These are phyloP conservation scores for Syrphus vitripennis DNA, from an alignment of 2,888 invertebrate genomes.

Conservation along the genomic window DNA sequence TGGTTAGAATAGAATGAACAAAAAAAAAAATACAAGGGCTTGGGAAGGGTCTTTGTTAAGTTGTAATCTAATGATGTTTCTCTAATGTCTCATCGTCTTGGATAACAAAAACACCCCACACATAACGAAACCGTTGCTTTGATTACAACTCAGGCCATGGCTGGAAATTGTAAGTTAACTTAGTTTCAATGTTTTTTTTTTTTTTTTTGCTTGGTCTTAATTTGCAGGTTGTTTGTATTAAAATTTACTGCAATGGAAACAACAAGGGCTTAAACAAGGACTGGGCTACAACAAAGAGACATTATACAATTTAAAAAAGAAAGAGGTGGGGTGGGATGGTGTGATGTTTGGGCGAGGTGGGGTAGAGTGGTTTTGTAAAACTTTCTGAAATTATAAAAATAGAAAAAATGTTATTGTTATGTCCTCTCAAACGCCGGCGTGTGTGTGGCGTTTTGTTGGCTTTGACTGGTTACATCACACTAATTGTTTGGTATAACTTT, in stretches of 20 bases:
- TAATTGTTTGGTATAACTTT: conserved; percentile 21
- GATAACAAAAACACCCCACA: neutral
- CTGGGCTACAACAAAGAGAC: neutral
- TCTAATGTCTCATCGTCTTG: conserved; percentile 18
- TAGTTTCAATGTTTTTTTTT: neutral
- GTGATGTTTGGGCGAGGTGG: no score
- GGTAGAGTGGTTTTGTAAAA: no score
- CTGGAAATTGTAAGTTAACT: conserved; percentile 8
- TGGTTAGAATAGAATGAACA: neutral
- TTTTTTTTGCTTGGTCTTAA: conserved; percentile 10
- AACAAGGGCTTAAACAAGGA: neutral
- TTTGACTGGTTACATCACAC: neutral
- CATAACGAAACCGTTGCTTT: neutral
- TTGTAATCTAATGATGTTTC: conserved; percentile 34
- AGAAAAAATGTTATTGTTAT: neutral
- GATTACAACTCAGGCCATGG: neutral
- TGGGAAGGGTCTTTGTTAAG: conserved; percentile 2
- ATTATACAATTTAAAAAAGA: neutral
- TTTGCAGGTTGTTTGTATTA: conserved; percentile 29
- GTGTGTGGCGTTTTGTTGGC: neutral
- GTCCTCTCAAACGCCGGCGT: neutral
- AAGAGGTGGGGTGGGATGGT: neutral
- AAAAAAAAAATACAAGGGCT: neutral
- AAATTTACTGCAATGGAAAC: conserved; percentile 31
- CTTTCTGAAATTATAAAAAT: neutral